Evolutionary conservation across 1,140 invertebrate species (phyloP).

Genomic region (Zeugodacus cucurbitae): DNA sequence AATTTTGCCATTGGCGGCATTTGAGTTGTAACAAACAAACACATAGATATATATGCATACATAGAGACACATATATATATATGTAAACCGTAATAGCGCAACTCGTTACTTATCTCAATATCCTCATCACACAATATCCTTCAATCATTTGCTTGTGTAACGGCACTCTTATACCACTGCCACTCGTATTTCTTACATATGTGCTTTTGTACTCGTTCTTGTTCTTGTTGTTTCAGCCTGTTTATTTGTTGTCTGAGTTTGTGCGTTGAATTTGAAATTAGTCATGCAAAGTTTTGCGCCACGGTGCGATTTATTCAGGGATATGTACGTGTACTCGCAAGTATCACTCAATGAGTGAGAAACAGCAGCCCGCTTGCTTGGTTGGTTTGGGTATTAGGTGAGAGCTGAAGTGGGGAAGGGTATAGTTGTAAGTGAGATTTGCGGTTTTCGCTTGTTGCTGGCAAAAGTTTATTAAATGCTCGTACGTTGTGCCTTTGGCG

Average conservation of each 20-base stretch:
- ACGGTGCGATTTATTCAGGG: neutral
- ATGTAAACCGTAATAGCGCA: neutral
- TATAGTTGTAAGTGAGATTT: neutral
- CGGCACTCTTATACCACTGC: neutral
- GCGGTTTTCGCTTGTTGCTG: neutral
- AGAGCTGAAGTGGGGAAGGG: neutral
- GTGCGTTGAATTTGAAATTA: neutral
- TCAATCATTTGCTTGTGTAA: neutral
- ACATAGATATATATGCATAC: too few relatives aligned
- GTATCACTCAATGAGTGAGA: too few relatives aligned
- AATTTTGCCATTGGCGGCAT: neutral
- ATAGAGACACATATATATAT: neutral
- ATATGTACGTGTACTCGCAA: neutral
- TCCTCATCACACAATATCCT: neutral
- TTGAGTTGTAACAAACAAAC: neutral
- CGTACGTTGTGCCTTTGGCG: neutral
- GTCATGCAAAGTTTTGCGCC: neutral
- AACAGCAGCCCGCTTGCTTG: too few relatives aligned
- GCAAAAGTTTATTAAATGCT: neutral
- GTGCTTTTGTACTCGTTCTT: neutral
- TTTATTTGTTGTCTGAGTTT: neutral
- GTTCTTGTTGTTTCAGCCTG: neutral
- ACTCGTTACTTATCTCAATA: neutral
- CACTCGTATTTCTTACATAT: neutral
- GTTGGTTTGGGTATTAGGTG: neutral